A percentile compares a stretch with the other conserved stretches of the same genome.
Evolutionary conservation across 2,113 vertebrate genomes (phyloP).

Genomic region (Scomber scombrus): DNA sequence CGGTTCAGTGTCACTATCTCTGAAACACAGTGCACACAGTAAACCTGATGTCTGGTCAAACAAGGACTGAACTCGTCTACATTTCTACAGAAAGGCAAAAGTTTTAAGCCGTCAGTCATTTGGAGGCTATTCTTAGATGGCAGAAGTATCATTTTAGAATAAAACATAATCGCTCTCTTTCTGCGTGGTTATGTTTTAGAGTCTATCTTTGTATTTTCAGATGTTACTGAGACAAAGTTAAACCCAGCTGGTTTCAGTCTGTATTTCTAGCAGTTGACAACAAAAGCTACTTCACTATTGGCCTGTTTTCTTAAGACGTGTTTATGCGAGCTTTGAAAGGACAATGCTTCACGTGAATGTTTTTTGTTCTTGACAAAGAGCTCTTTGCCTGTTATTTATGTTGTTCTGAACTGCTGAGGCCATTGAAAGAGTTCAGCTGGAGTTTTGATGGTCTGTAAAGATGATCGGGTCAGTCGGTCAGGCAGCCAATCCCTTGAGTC

Average conservation of each 20-base stretch:
- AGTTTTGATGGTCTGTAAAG: conserved; percentile 33
- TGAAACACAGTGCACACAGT: conserved; percentile 11
- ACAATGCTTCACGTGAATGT: not conserved
- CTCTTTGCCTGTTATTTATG: not conserved
- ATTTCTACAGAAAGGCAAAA: not conserved
- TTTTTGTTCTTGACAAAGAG: not conserved
- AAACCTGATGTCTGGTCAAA: not conserved
- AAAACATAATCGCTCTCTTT: not conserved
- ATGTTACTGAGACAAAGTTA: not conserved
- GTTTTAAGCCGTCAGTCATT: conserved; percentile 24
- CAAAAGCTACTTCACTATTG: not conserved
- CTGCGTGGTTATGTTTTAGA: not conserved
- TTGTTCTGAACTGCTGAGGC: not conserved
- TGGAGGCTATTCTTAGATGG: not conserved
- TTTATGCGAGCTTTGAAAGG: not conserved
- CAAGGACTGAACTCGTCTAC: not conserved
- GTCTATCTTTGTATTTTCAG: conserved; percentile 9
- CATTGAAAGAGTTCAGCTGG: conserved; percentile 25
- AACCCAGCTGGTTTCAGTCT: not conserved
- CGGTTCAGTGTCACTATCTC: conserved; percentile 39
- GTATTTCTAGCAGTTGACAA: conserved; percentile 5
- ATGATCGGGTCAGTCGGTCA: conserved; percentile 54
- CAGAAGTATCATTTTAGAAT: not conserved
- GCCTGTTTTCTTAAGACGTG: not conserved
- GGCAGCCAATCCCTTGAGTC: conserved; percentile 57